phyloP scores from a whole-genome alignment of 2,888 invertebrate species.

The Dione vanillae region DNA sequence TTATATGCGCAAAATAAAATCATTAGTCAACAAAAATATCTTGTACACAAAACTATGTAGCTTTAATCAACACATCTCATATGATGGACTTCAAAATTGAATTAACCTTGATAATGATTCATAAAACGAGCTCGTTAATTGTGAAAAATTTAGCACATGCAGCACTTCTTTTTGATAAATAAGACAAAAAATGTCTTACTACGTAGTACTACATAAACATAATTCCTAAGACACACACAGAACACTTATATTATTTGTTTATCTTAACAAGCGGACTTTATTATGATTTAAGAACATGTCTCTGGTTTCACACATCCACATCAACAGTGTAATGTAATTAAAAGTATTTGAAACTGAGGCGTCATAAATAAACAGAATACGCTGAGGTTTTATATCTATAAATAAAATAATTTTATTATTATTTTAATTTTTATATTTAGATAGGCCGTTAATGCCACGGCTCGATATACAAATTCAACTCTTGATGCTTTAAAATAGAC shows the following conservation, averaged over 20 bases:
- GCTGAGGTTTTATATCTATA: too few relatives aligned
- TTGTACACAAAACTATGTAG: neutral
- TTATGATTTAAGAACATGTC: neutral
- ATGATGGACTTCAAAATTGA: constrained; percentile 12
- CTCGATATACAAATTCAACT: too few relatives aligned
- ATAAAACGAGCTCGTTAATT: constrained; percentile 18
- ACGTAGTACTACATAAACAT: neutral
- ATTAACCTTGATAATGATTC: constrained; percentile 33
- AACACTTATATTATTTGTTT: neutral
- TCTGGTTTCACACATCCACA: neutral
- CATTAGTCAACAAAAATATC: neutral
- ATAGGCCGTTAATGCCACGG: too few relatives aligned
- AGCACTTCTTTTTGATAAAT: constrained; percentile 9
- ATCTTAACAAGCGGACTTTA: neutral
- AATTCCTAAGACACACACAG: neutral
- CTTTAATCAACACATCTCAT: neutral
- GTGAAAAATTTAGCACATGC: constrained; percentile 23
- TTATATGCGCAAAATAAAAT: neutral
- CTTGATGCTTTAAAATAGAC: too few relatives aligned
- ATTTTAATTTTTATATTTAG: too few relatives aligned
- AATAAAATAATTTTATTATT: too few relatives aligned
- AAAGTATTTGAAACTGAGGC: too few relatives aligned
- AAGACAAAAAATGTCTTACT: neutral
- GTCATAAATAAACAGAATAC: too few relatives aligned
- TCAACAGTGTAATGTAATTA: too few relatives aligned